Evolutionary conservation across 2,888 invertebrate species (phyloP).

Genomic region (Hyposoter didymator): DNA sequence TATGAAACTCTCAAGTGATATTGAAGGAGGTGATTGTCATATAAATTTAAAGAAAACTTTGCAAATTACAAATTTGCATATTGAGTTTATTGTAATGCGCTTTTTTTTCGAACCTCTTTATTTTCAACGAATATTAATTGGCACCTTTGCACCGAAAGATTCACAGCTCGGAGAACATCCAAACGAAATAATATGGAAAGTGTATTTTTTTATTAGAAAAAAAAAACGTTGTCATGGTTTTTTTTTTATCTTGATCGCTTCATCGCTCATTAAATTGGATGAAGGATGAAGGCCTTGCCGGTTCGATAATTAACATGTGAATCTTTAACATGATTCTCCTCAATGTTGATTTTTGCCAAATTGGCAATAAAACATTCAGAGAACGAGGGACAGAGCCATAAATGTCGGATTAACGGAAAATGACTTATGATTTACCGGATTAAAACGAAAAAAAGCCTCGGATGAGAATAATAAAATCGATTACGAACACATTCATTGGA

Average conservation of each 20-base stretch:
- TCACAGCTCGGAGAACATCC: too few relatives aligned
- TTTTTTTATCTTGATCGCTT: not conserved
- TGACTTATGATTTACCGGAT: not conserved
- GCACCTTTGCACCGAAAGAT: not conserved
- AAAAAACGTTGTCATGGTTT: not conserved
- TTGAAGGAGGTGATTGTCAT: conserved; percentile 18
- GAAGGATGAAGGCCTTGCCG: not conserved
- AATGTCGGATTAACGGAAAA: not conserved
- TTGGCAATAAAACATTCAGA: not conserved
- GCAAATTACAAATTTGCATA: conserved; percentile 9
- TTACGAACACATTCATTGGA: conserved; percentile 1
- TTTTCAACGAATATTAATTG: not conserved
- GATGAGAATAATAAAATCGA: not conserved
- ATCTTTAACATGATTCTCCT: not conserved
- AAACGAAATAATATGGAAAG: not conserved
- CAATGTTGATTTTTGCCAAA: not conserved
- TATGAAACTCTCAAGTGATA: conserved; percentile 18
- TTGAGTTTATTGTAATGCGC: not conserved
- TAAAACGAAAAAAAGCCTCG: not conserved
- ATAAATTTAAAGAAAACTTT: conserved; percentile 18
- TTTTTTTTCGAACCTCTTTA: not conserved
- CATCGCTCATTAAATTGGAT: not conserved
- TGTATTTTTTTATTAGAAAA: not conserved
- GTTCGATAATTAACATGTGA: not conserved
- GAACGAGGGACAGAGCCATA: not conserved